These are phyloP conservation scores for Cantharis flavilabris DNA, from an alignment of 2,888 invertebrate species.

Conservation along the genomic window DNA sequence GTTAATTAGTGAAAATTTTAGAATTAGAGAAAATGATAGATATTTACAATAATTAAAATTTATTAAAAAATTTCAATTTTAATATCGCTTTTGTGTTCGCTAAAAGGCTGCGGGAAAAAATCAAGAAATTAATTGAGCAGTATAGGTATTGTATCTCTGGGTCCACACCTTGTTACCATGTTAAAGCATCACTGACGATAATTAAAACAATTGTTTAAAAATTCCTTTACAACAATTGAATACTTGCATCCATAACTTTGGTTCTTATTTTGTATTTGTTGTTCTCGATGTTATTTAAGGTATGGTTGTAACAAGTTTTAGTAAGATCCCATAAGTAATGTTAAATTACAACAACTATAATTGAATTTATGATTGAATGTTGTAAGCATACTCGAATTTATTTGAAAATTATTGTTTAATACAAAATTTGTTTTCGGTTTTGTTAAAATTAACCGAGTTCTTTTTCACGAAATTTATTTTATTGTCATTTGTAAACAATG, in stretches of 20 bases:
- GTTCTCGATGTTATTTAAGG: not conserved
- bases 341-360: not conserved
- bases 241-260: not conserved
- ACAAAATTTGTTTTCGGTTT: not conserved
- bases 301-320: not conserved
- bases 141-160: not conserved
- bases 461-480: not conserved
- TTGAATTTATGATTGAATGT: not conserved
- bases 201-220: not conserved
- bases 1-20: not conserved
- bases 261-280: not conserved
- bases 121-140: not conserved
- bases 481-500: not conserved
- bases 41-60: not conserved
- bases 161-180: not conserved
- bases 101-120: not conserved
- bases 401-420: not conserved
- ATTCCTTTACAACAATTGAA: not conserved
- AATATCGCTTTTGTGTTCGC: not conserved
- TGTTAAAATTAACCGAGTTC: not conserved
- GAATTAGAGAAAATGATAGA: not conserved
- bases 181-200: too few relatives aligned
- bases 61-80: not conserved
- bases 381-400: not conserved
- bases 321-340: not conserved